Evolutionary conservation across 1,140 invertebrate species (phyloP).

Genomic region (Drosophila micromelanica): DNA sequence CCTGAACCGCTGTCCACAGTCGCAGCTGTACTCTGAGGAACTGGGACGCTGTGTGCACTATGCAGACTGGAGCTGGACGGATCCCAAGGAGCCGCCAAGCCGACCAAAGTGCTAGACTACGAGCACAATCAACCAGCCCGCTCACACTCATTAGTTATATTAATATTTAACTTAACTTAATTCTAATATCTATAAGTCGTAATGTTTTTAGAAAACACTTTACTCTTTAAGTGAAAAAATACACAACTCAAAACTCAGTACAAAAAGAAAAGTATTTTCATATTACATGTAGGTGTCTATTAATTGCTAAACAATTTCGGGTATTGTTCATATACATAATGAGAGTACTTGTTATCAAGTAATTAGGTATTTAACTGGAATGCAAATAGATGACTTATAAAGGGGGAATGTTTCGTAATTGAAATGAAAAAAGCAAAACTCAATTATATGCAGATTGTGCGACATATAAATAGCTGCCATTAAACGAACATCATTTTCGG

Average conservation of each 20-base stretch:
- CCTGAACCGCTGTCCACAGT: slow-evolving; percentile 63
- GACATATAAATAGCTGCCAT: slow-evolving; percentile 65
- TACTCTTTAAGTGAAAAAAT: slow-evolving; percentile 60
- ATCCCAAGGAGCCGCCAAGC: slow-evolving; percentile 76
- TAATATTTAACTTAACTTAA: slow-evolving; percentile 24
- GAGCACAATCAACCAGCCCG: background rate
- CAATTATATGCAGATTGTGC: slow-evolving; percentile 59
- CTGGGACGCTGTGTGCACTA: slow-evolving; percentile 72
- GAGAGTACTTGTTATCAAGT: slow-evolving; percentile 2
- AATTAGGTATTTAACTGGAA: slow-evolving; percentile 37
- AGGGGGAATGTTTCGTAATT: slow-evolving; percentile 21
- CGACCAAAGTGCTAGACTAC: slow-evolving; percentile 51
- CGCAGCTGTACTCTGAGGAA: slow-evolving; percentile 74
- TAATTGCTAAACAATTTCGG: slow-evolving; percentile 53
- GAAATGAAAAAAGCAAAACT: slow-evolving; percentile 49
- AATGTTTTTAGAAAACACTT: slow-evolving; percentile 67
- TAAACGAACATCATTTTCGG: slow-evolving; percentile 13
- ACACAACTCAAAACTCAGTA: slow-evolving; percentile 51
- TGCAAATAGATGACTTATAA: slow-evolving; percentile 19
- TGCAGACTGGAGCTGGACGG: slow-evolving; percentile 76
- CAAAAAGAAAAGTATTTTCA: slow-evolving; percentile 41
- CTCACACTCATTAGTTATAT: slow-evolving; percentile 20
- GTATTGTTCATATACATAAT: slow-evolving; percentile 46
- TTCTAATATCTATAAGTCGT: slow-evolving; percentile 35
- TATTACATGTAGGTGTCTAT: slow-evolving; percentile 7